These are phyloP conservation scores for Eumerus sabulonum DNA, from an alignment of 2,888 invertebrate genomes.

Conservation along the genomic window DNA sequence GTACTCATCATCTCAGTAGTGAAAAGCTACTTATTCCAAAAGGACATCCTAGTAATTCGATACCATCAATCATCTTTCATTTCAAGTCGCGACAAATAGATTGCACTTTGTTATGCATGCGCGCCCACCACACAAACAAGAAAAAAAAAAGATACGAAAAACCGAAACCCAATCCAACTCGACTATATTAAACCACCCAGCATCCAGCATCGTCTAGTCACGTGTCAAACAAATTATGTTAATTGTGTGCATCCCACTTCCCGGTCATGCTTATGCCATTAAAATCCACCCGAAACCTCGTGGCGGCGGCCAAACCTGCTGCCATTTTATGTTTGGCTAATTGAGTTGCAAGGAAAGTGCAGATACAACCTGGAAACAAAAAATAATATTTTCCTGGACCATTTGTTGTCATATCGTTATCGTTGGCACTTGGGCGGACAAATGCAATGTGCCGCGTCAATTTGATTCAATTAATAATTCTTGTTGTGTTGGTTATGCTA, in stretches of 20 bases:
- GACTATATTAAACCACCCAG: too few species aligned
- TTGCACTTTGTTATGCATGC: conserved; percentile 43
- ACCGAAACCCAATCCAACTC: too few species aligned
- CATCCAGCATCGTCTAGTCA: conserved; percentile 71
- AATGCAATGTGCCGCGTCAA: conserved; percentile 31
- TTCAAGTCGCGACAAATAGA: conserved; percentile 45
- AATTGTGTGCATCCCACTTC: conserved; percentile 74
- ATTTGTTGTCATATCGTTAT: conserved; percentile 7
- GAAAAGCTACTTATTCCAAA: conserved; percentile 2
- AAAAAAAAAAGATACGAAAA: too few species aligned
- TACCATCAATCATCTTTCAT: conserved; percentile 48
- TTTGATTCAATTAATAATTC: conserved; percentile 60
- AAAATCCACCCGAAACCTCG: conserved; percentile 17
- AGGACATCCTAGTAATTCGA: conserved; percentile 36
- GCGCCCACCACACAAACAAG: conserved; percentile 20
- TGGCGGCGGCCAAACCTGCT: not conserved
- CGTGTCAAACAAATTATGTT: conserved; percentile 79
- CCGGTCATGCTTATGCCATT: conserved; percentile 30
- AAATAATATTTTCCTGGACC: conserved; percentile 47
- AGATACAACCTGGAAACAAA: conserved; percentile 28
- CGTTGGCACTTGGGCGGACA: conserved; percentile 3
- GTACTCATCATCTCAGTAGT: not conserved
- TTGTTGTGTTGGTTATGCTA: conserved; percentile 37
- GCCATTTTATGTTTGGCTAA: conserved; percentile 63
- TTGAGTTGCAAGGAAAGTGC: conserved; percentile 69